Base-by-base conservation (phyloP, 1,140 invertebrate species). In the Muscidifurax raptorellus region DNA sequence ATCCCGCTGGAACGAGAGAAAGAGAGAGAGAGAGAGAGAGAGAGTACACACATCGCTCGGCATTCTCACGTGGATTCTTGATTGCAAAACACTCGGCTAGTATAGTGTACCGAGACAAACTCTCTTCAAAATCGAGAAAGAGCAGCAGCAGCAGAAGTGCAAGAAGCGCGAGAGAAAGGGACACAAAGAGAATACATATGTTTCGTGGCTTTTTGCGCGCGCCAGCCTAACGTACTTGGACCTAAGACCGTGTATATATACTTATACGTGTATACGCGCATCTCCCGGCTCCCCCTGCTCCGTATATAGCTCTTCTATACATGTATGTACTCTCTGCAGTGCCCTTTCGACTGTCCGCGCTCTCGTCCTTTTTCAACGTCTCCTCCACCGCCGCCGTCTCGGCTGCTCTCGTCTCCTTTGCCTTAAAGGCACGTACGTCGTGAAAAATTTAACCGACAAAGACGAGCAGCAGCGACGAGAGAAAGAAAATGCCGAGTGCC, bases 61-160 rank as follows among this genome's bases (percentile, higher is more conserved):
- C 87, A 89, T 90, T 90, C 90, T 89, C 90, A 87, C 89, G 89
- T 88, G 88, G 87, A 89, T 90, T 90, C 90, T 88, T 88, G 87
- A 88, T 90, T 89, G 88, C 88, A 89, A 89, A 89, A 90, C 88
- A 89, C 86, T 87, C 86, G 82, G 86, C 88, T 89, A 89, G 88
- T 89, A 89, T 86, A 86, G 87, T 87, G 86, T 86, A 82, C 86
- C 30, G 22, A n/a, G 18, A 64, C 59, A n/a, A 7, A 32, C n/a
- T 64, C n/a, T 64, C 59, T 64, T n/a, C 59, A n/a, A 9, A 25
- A 25, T 44, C 18, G 44, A 27, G 44, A 18, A 25, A 47, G 36
- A 27, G 9, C 22, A 52, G 44, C 75, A 15, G 13, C 75, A 47
- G 22, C 28, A 27, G 44, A 44, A 79, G 7, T 10, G 59, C 4